phyloP scores from a whole-genome alignment of 2,113 vertebrate genomes.

The Megaleporinus macrocephalus region DNA sequence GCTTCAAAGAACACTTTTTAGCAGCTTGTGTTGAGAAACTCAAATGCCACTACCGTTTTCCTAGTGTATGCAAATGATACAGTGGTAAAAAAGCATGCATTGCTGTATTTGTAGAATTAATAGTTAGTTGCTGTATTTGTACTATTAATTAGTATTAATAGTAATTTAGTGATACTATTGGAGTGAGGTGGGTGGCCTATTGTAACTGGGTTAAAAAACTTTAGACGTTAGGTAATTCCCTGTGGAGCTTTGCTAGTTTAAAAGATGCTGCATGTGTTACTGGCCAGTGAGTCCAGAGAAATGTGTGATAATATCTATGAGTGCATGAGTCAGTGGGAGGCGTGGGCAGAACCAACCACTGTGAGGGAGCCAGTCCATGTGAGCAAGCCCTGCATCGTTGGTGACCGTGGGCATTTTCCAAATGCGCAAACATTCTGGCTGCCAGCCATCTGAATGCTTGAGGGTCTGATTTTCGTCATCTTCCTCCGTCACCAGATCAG shows the following conservation, averaged over 20 bases:
- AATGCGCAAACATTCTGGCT: slow-evolving; percentile 51
- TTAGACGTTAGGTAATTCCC: background rate
- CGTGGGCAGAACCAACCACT: slow-evolving; percentile 20
- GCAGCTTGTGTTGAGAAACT: too few species aligned
- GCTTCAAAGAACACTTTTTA: too few species aligned
- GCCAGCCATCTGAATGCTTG: background rate
- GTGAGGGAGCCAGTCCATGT: slow-evolving; percentile 24
- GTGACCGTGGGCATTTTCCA: slow-evolving; percentile 53
- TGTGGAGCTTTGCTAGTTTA: background rate
- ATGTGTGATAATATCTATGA: background rate
- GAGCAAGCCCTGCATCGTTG: slow-evolving; percentile 43
- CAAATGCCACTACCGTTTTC: too few species aligned
- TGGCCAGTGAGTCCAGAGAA: background rate
- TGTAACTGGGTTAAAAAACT: background rate
- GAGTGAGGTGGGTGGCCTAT: background rate
- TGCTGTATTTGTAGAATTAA: background rate
- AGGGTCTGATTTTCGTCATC: background rate
- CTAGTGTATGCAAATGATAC: background rate
- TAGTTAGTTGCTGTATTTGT: background rate
- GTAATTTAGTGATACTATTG: background rate
- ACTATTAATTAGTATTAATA: too few species aligned
- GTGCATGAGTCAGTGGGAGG: slow-evolving; percentile 37
- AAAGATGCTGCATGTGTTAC: background rate
- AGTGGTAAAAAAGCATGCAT: background rate
- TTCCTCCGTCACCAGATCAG: background rate